phyloP scores from a whole-genome alignment of 2,888 invertebrate species.

The Ceraclea dissimilis region DNA sequence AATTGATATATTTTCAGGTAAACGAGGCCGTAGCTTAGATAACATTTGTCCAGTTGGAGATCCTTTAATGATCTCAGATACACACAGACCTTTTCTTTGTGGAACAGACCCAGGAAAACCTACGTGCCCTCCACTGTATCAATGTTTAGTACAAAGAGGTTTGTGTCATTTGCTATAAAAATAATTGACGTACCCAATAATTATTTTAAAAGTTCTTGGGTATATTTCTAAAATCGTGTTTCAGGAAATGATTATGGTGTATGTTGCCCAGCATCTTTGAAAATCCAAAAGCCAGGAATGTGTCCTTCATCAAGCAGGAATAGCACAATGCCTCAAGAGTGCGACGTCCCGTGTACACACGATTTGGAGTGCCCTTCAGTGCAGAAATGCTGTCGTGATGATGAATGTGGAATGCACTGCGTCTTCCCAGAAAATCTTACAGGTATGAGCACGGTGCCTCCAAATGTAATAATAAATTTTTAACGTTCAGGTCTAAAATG shows the following conservation, averaged over 20 bases:
- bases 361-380: slow-evolving; percentile 76
- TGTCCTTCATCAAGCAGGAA: slow-evolving; percentile 53
- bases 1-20: slow-evolving; percentile 47
- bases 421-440: slow-evolving; percentile 69
- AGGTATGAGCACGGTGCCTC: slow-evolving; percentile 40
- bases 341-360: slow-evolving; percentile 64
- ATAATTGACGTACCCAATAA: too few species aligned
- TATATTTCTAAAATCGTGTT: slow-evolving; percentile 5
- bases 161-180: too few species aligned
- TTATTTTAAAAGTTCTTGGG: neutral
- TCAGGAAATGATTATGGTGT: slow-evolving; percentile 78
- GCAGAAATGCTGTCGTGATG: slow-evolving; percentile 74
- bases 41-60: slow-evolving; percentile 74
- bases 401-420: slow-evolving; percentile 67
- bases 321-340: slow-evolving; percentile 37
- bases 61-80: slow-evolving; percentile 63
- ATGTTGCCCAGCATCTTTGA: slow-evolving; percentile 72
- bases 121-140: slow-evolving; percentile 73
- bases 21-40: slow-evolving; percentile 67
- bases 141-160: slow-evolving; percentile 70
- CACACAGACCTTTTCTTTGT: slow-evolving; percentile 72
- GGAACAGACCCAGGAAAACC: slow-evolving; percentile 76
- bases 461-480: too few species aligned
- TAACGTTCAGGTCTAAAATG: too few species aligned
- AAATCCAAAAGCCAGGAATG: slow-evolving; percentile 68